A percentile compares a stretch with the other conserved stretches of the same genome.
These are phyloP conservation scores for Chymomyza procnemis DNA, from an alignment of 2,888 invertebrate genomes.

Conservation along the genomic window DNA sequence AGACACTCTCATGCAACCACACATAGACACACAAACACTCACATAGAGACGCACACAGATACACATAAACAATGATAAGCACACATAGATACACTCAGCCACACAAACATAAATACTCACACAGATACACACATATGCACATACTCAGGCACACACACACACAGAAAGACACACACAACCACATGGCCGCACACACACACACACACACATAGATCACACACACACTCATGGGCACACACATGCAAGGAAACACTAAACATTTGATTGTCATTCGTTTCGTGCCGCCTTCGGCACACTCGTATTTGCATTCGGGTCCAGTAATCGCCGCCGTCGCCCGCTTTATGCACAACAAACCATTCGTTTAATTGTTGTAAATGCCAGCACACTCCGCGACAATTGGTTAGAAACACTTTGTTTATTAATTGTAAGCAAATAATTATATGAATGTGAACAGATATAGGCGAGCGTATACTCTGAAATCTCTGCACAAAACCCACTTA, in stretches of 20 bases:
- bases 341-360: slow-evolving; percentile 66
- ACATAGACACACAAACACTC: background rate
- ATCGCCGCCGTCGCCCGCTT: background rate
- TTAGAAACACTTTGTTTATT: too few species aligned
- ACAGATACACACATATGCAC: slow-evolving; percentile 14
- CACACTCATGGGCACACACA: slow-evolving; percentile 26
- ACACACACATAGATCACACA: slow-evolving; percentile 3
- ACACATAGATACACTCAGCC: slow-evolving; percentile 30
- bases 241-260: slow-evolving; percentile 49
- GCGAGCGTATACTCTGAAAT: too few species aligned
- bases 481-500: too few species aligned
- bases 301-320: background rate
- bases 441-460: too few species aligned
- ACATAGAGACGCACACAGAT: slow-evolving; percentile 25
- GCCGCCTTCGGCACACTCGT: background rate
- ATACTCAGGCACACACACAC: slow-evolving; percentile 17
- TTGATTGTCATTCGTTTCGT: slow-evolving; percentile 46
- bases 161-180: too few species aligned
- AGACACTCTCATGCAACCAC: too few species aligned
- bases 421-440: too few species aligned
- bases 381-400: background rate
- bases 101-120: slow-evolving; percentile 42
- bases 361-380: slow-evolving; percentile 46
- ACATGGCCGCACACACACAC: too few species aligned
- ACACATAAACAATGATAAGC: slow-evolving; percentile 40